Base-by-base conservation (phyloP, 2,113 vertebrate genomes). In the Oncorhynchus kisutch region DNA sequence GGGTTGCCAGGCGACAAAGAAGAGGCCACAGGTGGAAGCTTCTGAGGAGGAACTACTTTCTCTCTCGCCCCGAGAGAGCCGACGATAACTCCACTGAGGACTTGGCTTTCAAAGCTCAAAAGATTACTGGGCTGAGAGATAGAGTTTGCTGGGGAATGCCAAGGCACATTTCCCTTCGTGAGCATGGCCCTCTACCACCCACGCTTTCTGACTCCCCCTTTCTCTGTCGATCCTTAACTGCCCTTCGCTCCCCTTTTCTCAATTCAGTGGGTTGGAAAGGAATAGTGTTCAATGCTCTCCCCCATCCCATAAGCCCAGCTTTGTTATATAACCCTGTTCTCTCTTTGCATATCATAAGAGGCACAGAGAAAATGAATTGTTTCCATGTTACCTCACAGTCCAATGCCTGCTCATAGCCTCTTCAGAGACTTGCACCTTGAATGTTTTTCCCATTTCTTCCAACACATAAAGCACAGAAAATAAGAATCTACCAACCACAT, bases 1-100 rank as follows among this genome's bases (percentile, higher is more conserved):
- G 68, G 81, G 91, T 90, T 92, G 86, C 86, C 83, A 87, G 82
- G 91, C 84, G 81, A 91, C 84, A n/a, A 54, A 76, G 71, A 86
- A 85, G 25, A 83, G 82, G 88, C 79, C 86, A 83, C 72, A 83
- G 75, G 82, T 88, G 74, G 82, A 78, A 66, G 29, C 20, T 27
- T 83, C 85, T 82, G 78, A 76, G 75, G 14, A 18, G 45, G 27
- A 81, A 7, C 25, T 20, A 34, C 75, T 3, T 48, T 18, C 34
- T 31, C 64, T 49, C 45, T 45, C n/a, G 16, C 64, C 48, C 60
- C 27, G 71, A 9, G 62, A 66, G 60, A 64, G 18, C n/a, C 18
- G 4, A 16, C 34, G 22, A 22, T 2, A 3, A 45, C 34, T 34
- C 29, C 6, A 4, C 67, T 54, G 12, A 45, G 60, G 60, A 25